These are phyloP conservation scores for Peucedramus taeniatus DNA, from an alignment of 2,113 vertebrate species.

Conservation along the genomic window DNA sequence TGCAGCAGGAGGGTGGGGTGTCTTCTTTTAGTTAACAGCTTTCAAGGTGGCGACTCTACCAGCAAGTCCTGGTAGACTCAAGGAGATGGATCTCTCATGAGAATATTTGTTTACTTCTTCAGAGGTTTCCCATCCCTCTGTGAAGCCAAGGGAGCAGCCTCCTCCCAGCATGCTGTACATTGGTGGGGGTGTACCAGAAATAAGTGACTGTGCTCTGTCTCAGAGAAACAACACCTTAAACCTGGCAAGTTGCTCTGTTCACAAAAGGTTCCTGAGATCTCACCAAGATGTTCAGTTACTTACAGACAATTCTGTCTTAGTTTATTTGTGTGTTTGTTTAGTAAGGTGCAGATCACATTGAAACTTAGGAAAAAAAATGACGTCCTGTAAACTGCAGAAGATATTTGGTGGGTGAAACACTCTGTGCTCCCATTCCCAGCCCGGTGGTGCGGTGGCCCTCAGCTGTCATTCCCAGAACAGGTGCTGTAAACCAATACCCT, in stretches of 20 bases:
- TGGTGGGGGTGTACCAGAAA: not conserved
- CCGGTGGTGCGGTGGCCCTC: not conserved
- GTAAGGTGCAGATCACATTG: not conserved
- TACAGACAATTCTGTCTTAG: not conserved
- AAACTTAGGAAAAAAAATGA: not conserved
- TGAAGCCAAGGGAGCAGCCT: not conserved
- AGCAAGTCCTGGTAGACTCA: not conserved
- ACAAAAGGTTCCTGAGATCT: not conserved
- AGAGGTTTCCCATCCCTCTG: not conserved
- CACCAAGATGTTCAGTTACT: not conserved
- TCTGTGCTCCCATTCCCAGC: not conserved
- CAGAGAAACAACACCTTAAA: not conserved
- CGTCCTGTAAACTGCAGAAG: not conserved
- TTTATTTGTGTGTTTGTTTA: not conserved
- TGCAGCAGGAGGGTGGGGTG: not conserved
- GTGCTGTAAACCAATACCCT: conserved; percentile 67
- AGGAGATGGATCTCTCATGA: not conserved
- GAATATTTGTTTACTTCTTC: not conserved
- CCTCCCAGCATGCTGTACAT: rapidly evolving
- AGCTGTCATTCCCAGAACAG: conserved; percentile 73
- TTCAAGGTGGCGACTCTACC: not conserved
- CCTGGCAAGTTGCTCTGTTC: not conserved
- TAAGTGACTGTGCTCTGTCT: not conserved
- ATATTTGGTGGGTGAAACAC: not conserved
- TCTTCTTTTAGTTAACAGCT: not conserved